These are phyloP conservation scores for Slavum lentiscoides DNA, from an alignment of 2,888 invertebrate genomes.

Conservation along the genomic window DNA sequence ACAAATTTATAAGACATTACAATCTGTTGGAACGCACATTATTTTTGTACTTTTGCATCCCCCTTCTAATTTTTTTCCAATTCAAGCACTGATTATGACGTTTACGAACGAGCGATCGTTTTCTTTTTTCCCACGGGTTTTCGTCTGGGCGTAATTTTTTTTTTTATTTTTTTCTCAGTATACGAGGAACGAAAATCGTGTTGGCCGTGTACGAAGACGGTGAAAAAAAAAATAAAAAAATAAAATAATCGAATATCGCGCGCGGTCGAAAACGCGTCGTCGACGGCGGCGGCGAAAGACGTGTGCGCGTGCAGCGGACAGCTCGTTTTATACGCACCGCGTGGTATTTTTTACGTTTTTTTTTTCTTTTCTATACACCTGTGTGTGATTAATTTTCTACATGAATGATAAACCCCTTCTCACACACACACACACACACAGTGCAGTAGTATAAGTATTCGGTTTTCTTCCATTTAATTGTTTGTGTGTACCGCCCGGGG, in stretches of 20 bases:
- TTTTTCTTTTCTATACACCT: neutral
- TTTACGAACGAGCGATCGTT: constrained; percentile 17
- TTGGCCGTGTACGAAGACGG: neutral
- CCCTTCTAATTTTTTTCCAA: too few relatives aligned
- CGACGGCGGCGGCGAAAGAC: neutral
- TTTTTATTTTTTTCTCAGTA: too few relatives aligned
- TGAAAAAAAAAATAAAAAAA: too few relatives aligned
- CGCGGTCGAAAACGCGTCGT: neutral
- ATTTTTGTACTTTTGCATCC: too few relatives aligned
- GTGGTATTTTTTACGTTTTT: too few relatives aligned
- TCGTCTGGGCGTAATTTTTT: neutral
- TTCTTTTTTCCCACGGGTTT: constrained; percentile 30
- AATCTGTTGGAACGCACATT: too few relatives aligned
- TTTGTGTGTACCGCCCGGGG: constrained; percentile 27
- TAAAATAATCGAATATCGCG: too few relatives aligned
- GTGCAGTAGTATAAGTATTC: neutral
- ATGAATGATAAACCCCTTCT: constrained; percentile 49
- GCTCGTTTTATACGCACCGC: neutral
- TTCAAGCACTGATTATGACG: too few relatives aligned
- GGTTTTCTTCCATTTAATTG: constrained; percentile 5
- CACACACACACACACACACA: neutral
- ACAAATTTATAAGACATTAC: too few relatives aligned
- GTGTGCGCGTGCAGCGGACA: neutral
- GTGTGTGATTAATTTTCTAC: constrained; percentile 49
- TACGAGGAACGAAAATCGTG: too few relatives aligned